Conservation (phyloP, 2,888 invertebrate species). For the Eilema caniola region DNA sequence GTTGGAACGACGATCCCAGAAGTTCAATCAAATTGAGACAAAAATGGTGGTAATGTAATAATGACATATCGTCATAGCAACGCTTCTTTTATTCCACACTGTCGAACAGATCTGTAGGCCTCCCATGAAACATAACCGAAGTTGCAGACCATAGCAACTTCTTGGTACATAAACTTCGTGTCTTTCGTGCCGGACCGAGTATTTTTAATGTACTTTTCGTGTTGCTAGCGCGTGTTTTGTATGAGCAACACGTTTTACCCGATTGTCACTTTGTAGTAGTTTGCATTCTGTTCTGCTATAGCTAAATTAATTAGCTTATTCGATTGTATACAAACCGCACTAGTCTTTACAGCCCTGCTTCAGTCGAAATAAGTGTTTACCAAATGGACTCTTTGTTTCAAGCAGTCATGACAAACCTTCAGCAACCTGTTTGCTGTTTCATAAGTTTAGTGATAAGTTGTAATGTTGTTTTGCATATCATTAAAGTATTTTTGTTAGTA, state of each 20-base stretch:
- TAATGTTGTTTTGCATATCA: constrained; percentile 61
- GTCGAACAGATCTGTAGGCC: neutral
- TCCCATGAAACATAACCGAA: neutral
- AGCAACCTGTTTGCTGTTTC: constrained; percentile 12
- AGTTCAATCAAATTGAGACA: too few relatives aligned
- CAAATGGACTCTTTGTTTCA: constrained; percentile 30
- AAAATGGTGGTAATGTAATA: too few relatives aligned
- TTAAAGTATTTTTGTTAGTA: constrained; percentile 60
- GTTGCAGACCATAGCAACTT: neutral
- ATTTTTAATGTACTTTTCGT: neutral
- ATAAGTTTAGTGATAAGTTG: constrained; percentile 27
- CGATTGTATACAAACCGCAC: constrained; percentile 39
- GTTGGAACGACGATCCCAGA: neutral
- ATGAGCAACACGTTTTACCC: neutral
- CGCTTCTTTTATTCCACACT: too few relatives aligned
- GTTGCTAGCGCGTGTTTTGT: neutral
- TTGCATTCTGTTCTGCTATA: neutral
- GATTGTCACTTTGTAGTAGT: neutral
- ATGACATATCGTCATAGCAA: too few relatives aligned
- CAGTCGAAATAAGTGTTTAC: constrained; percentile 25
- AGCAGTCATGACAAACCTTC: constrained; percentile 40
- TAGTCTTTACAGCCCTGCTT: constrained; percentile 48
- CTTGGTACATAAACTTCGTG: too few relatives aligned
- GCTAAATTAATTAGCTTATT: neutral
- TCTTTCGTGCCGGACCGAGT: neutral